Conservation (phyloP, 2,113 vertebrate genomes). For the Chionomys nivalis region DNA sequence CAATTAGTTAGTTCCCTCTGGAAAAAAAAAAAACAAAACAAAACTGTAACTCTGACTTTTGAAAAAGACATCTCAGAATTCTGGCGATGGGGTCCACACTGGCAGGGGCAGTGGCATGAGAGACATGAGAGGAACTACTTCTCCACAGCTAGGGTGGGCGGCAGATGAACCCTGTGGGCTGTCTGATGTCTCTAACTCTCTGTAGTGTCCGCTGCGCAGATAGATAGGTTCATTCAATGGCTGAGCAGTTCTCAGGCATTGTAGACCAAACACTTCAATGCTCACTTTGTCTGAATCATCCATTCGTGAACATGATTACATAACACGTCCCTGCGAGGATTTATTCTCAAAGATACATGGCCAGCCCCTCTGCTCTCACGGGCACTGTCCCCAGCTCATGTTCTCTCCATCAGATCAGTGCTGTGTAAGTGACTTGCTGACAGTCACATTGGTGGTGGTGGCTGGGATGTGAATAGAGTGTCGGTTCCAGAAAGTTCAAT, state of each 20-base stretch:
- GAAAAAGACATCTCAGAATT: not conserved
- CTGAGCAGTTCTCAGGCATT: not conserved
- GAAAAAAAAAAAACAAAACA: too few species aligned
- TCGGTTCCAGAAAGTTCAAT: not conserved
- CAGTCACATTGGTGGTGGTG: not conserved
- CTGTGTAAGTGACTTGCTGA: not conserved
- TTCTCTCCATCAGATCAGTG: not conserved
- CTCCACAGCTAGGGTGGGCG: not conserved
- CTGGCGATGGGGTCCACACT: not conserved
- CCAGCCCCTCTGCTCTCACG: not conserved
- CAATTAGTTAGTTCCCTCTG: not conserved
- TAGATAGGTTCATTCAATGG: not conserved
- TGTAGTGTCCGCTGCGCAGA: not conserved
- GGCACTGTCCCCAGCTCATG: not conserved
- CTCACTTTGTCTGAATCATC: conserved; percentile 18
- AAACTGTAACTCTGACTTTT: not conserved
- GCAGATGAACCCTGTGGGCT: not conserved
- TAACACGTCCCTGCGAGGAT: not conserved
- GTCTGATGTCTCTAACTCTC: not conserved
- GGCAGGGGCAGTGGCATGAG: not conserved
- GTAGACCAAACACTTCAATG: not conserved
- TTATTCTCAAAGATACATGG: not conserved
- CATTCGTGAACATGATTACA: not conserved
- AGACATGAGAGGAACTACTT: not conserved
- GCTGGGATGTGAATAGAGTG: not conserved